Base-by-base conservation (phyloP, 2,888 invertebrate species). In the Spicauda simplicius region DNA sequence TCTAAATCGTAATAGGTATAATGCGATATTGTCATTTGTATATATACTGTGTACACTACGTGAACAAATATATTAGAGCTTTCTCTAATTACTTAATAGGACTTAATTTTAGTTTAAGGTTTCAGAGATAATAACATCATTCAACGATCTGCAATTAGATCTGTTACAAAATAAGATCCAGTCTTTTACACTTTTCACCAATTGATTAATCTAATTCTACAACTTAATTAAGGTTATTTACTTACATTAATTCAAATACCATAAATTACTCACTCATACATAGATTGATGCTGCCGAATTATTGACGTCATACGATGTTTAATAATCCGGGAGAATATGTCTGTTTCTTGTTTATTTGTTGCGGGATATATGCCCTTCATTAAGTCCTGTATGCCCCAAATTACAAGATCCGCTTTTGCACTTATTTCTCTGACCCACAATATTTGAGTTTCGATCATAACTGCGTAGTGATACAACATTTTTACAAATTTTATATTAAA, bases 351-450 rank as follows among this genome's bases (percentile, higher is more conserved):
- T 68, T 71, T 67, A 60, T 72, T 77, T 3, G 18, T 72, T 6
- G 84, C 73, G 48, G 81, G 81, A 19, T 77, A 65, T 54, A 88
- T 70, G 30, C 77, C 86, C 16, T 76, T 74, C 62, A 88, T 72
- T 8, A 89, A 72, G 70, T 89, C 86, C 77, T 83, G 75, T 30
- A 89, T 77, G n/a, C 77, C 77, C 83, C 87, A 86, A 68, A 76
- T 80, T 8, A 88, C 73, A 30, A 90, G 72, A 69, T 90, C 88
- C 6, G 82, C 83, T 79, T 87, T 88, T 14, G 82, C 76, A 11
- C 76, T 74, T 71, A 90, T 86, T 62, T 88, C 81, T 41, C 87
- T 77, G 14, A 88, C 77, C 90, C 89, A 90, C 14, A 88, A 74
- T 71, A 90, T 77, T 78, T 87, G 82, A 12, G 85, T 85, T 75